Percentiles rank a stretch among this genome's conserved stretches.
Evolutionary conservation across 2,113 vertebrate species (phyloP).

Genomic region (Notothenia rossii): DNA sequence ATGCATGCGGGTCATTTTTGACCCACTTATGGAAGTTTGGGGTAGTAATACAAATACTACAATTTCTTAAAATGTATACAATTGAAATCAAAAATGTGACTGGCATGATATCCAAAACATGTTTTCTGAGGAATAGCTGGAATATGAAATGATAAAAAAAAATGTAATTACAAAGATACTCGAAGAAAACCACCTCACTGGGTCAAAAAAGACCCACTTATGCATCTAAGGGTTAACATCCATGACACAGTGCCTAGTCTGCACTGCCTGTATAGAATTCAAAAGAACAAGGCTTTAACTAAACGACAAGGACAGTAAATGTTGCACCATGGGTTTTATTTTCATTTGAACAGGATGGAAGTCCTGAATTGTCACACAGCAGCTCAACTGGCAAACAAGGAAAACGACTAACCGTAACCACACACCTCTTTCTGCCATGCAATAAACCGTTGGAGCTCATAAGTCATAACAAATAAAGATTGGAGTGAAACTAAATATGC

Average conservation of each 20-base stretch:
- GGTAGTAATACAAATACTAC: too few relatives aligned
- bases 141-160: too few relatives aligned
- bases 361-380: slow-evolving; percentile 18
- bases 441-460: neutral
- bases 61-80: too few relatives aligned
- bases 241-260: neutral
- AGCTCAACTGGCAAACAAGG: slow-evolving; percentile 19
- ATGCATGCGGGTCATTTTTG: too few relatives aligned
- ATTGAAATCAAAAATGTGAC: too few relatives aligned
- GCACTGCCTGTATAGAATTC: neutral
- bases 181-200: too few relatives aligned
- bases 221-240: too few relatives aligned
- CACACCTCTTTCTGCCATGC: neutral
- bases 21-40: too few relatives aligned
- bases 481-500: neutral
- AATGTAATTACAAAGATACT: too few relatives aligned
- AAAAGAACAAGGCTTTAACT: neutral
- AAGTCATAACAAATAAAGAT: neutral
- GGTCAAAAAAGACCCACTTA: too few relatives aligned
- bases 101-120: too few relatives aligned
- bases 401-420: neutral
- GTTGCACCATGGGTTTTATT: neutral
- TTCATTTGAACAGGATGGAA: slow-evolving; percentile 44
- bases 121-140: too few relatives aligned
- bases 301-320: slow-evolving; percentile 14